Conservation (phyloP, 2,888 invertebrate genomes). For the Eristalinus sepulchralis region DNA sequence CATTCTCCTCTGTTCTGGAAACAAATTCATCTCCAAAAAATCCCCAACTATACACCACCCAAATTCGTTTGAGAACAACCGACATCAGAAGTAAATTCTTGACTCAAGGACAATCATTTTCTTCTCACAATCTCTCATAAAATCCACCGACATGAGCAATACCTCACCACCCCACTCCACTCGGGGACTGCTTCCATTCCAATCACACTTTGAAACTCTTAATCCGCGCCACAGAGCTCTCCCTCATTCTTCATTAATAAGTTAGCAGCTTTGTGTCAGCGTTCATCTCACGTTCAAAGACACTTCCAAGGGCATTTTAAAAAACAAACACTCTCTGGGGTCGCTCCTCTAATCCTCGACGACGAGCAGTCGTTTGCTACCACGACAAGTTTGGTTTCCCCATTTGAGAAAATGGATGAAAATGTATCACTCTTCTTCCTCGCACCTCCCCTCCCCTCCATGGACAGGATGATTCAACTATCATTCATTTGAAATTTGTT, state of each 20-base stretch:
- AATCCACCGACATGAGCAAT: background rate
- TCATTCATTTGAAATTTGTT: slow-evolving; percentile 12
- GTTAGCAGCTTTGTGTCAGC: slow-evolving; percentile 35
- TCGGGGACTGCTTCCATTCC: slow-evolving; percentile 25
- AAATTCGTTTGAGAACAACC: no score
- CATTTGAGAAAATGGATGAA: slow-evolving; percentile 4
- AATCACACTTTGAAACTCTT: slow-evolving; percentile 49
- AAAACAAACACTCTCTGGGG: background rate
- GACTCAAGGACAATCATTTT: background rate
- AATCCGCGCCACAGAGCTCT: slow-evolving; percentile 14
- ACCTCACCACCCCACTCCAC: background rate
- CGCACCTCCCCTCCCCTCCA: background rate
- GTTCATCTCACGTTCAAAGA: slow-evolving; percentile 5
- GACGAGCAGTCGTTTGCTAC: slow-evolving; percentile 16
- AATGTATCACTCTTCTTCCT: background rate
- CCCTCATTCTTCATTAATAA: slow-evolving; percentile 36
- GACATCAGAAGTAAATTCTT: background rate
- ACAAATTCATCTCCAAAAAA: no score
- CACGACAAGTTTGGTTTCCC: slow-evolving; percentile 22
- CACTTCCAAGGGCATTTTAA: slow-evolving; percentile 40
- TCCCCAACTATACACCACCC: no score
- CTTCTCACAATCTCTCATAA: background rate
- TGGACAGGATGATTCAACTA: background rate
- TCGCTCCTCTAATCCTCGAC: slow-evolving; percentile 16
- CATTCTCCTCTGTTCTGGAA: no score